These are phyloP conservation scores for Siphlonurus alternatus DNA, from an alignment of 2,888 invertebrate species.

Conservation along the genomic window DNA sequence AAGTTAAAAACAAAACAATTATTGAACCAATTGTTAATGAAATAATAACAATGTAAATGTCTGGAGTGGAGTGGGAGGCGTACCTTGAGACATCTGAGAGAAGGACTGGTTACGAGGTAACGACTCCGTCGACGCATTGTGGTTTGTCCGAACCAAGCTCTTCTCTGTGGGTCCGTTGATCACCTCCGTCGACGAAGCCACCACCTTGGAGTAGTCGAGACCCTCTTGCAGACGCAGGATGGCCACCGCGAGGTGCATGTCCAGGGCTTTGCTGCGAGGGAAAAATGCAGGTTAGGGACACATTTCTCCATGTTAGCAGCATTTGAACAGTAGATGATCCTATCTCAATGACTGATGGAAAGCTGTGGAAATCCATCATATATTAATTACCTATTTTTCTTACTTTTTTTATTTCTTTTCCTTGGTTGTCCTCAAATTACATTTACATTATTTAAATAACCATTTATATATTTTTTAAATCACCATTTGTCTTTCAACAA, in stretches of 20 bases:
- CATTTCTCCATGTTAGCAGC: slow-evolving; percentile 5
- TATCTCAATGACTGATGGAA: too few species aligned
- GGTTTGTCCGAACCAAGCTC: slow-evolving; percentile 1
- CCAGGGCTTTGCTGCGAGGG: slow-evolving; percentile 67
- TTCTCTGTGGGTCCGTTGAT: slow-evolving; percentile 25
- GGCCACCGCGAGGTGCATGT: slow-evolving; percentile 76
- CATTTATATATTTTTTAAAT: too few species aligned
- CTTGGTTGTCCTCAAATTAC: too few species aligned
- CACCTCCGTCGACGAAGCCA: not conserved
- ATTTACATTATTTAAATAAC: too few species aligned
- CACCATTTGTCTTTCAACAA: too few species aligned
- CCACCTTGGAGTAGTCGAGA: slow-evolving; percentile 47
- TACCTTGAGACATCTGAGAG: slow-evolving; percentile 12
- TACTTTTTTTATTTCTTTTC: too few species aligned
- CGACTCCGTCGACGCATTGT: slow-evolving; percentile 8
- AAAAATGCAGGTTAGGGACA: slow-evolving; percentile 16
- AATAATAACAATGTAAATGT: not conserved
- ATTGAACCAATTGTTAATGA: not conserved
- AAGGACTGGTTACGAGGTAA: slow-evolving; percentile 11
- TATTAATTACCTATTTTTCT: slow-evolving; percentile 6
- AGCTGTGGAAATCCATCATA: not conserved
- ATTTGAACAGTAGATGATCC: too few species aligned
- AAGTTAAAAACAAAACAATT: too few species aligned
- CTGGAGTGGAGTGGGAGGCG: not conserved
- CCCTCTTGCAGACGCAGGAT: slow-evolving; percentile 76